Evolutionary conservation across 2,888 invertebrate species (phyloP), one percentile per base, ranked within the genome.

Genomic region (Sepioteuthis lessoniana): DNA sequence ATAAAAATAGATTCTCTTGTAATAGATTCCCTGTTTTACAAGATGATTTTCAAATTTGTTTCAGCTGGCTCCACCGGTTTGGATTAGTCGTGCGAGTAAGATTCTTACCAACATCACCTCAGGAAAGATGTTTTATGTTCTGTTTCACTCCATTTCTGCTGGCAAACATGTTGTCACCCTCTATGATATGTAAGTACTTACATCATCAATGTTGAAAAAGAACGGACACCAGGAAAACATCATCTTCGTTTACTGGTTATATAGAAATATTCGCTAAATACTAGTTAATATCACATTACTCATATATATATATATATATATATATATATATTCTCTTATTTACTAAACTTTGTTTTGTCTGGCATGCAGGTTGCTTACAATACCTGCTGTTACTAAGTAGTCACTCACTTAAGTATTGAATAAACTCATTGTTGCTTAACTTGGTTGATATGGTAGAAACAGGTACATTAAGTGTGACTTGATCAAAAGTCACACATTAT

Each of bases 141-240:
- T 92, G n/a, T 92, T 92, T 47, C 28, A 92, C 28, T 92, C 46
- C 4, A 31, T 47, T 31, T 92, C 92, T 47, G 92, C 47, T 92
- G 92, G 92, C 92, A 92, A 92, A 92, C 47, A 92, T 92, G 92
- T 92, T 92, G 92, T 92, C n/a, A 47, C 92, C 4, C 92, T 92
- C 47, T 92, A 92, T 38, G 47, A 92, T 35, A 8, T 42, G 92
- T 92, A 38, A 92, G 92, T 92, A 47, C 5, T 92, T 47, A n/a
- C 42, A 42, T 47, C 13, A 16, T 10, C 38, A 76, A 16, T 76
- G 13, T 76, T 76, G 13, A 35, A 16, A n/a, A 35, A 35, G 76
- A 76, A 55, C 0, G 5, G 21, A 55, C 25, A 5, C 25, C 25
- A 55, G 25, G 76, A 35, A 76, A 13, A 76, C 76, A 10, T 35